These are phyloP conservation scores for Garrulus glandarius DNA, from an alignment of 2,797 vertebrate species.

Conservation along the genomic window DNA sequence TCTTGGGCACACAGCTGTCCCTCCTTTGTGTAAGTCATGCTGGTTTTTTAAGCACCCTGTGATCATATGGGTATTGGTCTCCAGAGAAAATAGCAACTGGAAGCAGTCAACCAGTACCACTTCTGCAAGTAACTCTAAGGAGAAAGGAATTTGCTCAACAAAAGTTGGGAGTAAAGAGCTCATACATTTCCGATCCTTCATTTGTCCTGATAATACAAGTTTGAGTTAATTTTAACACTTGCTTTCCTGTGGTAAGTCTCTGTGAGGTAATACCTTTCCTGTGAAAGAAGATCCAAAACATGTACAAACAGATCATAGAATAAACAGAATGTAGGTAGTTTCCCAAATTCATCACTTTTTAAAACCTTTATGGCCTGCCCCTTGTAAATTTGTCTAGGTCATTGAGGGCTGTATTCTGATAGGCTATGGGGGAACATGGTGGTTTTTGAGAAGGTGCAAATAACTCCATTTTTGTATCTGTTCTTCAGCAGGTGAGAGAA, in stretches of 20 bases:
- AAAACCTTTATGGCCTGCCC: neutral
- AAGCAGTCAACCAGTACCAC: neutral
- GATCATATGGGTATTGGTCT: neutral
- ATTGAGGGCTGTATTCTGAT: neutral
- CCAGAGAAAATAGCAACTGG: neutral
- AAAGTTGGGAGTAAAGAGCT: neutral
- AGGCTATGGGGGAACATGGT: neutral
- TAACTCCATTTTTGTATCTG: neutral
- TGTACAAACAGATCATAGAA: neutral
- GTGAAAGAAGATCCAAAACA: neutral
- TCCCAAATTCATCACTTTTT: neutral
- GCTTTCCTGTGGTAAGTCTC: neutral
- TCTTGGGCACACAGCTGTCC: neutral
- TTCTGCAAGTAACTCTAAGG: neutral
- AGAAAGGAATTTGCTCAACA: neutral
- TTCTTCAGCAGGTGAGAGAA: neutral
- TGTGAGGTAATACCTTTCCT: neutral
- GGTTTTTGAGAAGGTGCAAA: neutral
- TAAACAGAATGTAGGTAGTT: slow-evolving; percentile 16
- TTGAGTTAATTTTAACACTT: neutral
- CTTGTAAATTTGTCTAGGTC: neutral
- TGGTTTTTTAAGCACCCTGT: neutral
- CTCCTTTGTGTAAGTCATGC: neutral
- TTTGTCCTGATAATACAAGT: neutral
- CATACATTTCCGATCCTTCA: neutral